Evolutionary conservation across 2,888 invertebrate species (phyloP).

Genomic region (Eristalis intricaria): DNA sequence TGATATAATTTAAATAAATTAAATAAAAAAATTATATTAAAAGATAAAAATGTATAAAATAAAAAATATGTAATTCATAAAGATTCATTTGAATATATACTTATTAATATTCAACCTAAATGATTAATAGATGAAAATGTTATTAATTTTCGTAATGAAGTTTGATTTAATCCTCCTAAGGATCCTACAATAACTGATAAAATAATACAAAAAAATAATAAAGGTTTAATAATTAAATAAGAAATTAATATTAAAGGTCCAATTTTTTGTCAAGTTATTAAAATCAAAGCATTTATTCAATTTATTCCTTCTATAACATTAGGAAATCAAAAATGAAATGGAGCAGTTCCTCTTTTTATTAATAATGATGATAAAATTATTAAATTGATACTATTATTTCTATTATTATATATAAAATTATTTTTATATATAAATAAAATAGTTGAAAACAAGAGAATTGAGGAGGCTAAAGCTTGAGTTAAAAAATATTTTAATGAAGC

Average conservation of each 20-base stretch:
- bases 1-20: conserved; percentile 82
- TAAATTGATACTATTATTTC: conserved; percentile 76
- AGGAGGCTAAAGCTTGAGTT: conserved; percentile 84
- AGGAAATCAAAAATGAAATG: conserved; percentile 85
- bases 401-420: conserved; percentile 76
- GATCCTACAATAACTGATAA: conserved; percentile 82
- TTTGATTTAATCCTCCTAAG: conserved; percentile 83
- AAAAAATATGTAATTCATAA: conserved; percentile 82
- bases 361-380: conserved; percentile 80
- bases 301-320: conserved; percentile 84
- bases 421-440: conserved; percentile 77
- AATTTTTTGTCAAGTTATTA: conserved; percentile 86
- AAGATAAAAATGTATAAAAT: conserved; percentile 82
- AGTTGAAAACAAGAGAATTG: conserved; percentile 82
- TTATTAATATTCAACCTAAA: conserved; percentile 83
- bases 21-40: conserved; percentile 82
- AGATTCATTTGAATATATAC: conserved; percentile 82
- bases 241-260: conserved; percentile 83
- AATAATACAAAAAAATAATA: conserved; percentile 82
- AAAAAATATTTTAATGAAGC: conserved; percentile 85
- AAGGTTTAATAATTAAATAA: conserved; percentile 81
- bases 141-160: conserved; percentile 84
- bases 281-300: conserved; percentile 83
- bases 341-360: conserved; percentile 84
- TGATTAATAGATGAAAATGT: conserved; percentile 86